Base-by-base conservation (phyloP, 2,797 vertebrate genomes). In the Epinephelus malabaricus region DNA sequence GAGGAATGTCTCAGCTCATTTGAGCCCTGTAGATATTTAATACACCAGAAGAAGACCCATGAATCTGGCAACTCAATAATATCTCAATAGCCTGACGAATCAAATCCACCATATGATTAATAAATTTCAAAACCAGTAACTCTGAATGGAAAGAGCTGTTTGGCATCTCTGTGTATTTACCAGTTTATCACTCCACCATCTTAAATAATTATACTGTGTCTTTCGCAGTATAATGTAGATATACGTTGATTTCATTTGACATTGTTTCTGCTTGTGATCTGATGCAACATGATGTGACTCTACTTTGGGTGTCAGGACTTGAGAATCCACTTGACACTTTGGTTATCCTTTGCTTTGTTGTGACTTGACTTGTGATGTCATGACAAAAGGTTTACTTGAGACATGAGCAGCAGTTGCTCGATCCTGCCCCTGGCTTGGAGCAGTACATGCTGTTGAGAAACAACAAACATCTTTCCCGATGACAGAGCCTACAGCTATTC, bases 301-400 rank as follows among this genome's bases (percentile, higher is more conserved):
- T 51, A 34, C 56, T 83, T 54, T 25, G 12, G 9, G 11, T 1
- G 40, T 43, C 30, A 59, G 17, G 23, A 60, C 68, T 61, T 60
- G 66, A 47, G 17, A 40, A 84, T 51, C 49, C 21, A 38, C 43
- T 69, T 18, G 14, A 56, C 64, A 30, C 50, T 19, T 46, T 45
- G 40, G 23, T 40, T n/a, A 25, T 54, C 18, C 27, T 54, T 40
- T 61, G 13, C 27, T 51, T 51, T 81, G 49, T 69, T 60, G 19
- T 67, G 65, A 79, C 55, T 62, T 61, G 23, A 72, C 66, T 47
- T 78, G 63, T 49, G 34, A 62, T 67, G 74, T 58, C 67, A 73
- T 72, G 4, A 30, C 66, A 67, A 34, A 43, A 50, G 18, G 49
- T 38, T 54, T 18, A 69, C 53, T 45, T 64, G 25, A 73, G 59